These are phyloP conservation scores for Agriotes lineatus DNA, from an alignment of 2,888 invertebrate genomes.

Conservation along the genomic window DNA sequence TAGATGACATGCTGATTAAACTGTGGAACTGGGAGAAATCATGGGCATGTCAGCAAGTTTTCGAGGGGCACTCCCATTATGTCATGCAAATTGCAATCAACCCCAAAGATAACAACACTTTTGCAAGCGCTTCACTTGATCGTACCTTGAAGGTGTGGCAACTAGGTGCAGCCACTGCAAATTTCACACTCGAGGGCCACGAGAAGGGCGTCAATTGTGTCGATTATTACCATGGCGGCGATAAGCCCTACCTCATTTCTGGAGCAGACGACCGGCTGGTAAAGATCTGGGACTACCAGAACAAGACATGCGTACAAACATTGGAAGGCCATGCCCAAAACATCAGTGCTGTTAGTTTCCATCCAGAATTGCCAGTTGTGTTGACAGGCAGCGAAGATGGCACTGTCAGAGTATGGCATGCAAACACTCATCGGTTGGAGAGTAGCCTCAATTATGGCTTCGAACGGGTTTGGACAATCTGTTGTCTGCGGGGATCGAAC, in stretches of 20 bases:
- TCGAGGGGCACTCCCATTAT: conserved; percentile 99
- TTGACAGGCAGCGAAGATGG: conserved; percentile 98
- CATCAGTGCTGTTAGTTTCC: conserved; percentile 95
- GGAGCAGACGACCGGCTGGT: conserved; percentile 98
- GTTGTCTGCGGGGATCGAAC: conserved; percentile 93
- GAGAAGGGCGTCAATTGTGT: conserved; percentile 99
- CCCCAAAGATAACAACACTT: conserved; percentile 99
- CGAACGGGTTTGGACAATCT: conserved; percentile 98
- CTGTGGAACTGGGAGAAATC: conserved; percentile 99
- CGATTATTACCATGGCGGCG: conserved; percentile 98
- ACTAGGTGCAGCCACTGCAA: conserved; percentile 95
- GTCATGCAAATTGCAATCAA: conserved; percentile 99
- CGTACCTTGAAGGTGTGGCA: conserved; percentile 99
- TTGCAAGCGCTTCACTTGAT: conserved; percentile 99
- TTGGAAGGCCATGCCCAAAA: conserved; percentile 98
- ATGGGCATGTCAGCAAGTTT: conserved; percentile 98
- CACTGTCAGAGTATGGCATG: conserved; percentile 98
- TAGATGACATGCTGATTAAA: conserved; percentile 98
- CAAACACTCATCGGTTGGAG: conserved; percentile 97
- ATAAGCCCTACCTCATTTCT: conserved; percentile 98
- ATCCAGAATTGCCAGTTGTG: conserved; percentile 97
- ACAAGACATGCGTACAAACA: conserved; percentile 99
- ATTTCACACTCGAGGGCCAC: conserved; percentile 98
- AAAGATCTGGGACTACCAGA: conserved; percentile 99
- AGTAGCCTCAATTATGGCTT: conserved; percentile 98